Evolutionary conservation across 2,888 invertebrate species (phyloP), one percentile per base, ranked within the genome.

Genomic region (Oscheius sp.): DNA sequence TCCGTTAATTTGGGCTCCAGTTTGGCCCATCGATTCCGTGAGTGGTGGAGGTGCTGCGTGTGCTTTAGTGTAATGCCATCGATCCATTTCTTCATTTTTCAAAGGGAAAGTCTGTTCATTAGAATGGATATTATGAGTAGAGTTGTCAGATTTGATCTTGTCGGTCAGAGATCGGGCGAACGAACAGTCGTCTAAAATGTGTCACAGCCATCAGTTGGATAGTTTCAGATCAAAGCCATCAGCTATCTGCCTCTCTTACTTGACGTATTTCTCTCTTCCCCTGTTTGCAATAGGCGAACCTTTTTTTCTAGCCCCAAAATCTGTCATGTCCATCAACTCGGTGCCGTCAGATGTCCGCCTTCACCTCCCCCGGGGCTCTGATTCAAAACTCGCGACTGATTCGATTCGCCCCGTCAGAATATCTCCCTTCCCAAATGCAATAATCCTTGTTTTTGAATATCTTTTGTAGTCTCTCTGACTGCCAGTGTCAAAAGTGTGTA

Each of bases 51-150:
- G 52, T 49, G 25, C 66, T 52, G 52, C 66, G 52, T 66, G 66
- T 66, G 49, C 52, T 66, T 35, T 16, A 66, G 66, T 66, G 66
- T 66, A 66, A 66, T 66, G 66, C 49, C 66, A 66, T 66, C 49
- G 66, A 66, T 66, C 66, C 66, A 66, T 66, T 49, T 27, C 49
- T 52, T 49, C 49, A 52, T 66, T 66, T 66, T 66, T 66, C 61
- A 61, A 59, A 55, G 25, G 35, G 35, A 35, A 35, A 21, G 9
- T 21, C 23, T 53, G 25, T 25, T 7, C 21, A 18, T 53, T 21
- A 12, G 18, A 25, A 7, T 18, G 53, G 53, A 53, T 53, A 25
- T 53, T 18, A 25, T 35, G 35, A 35, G 35, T 35, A 35, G 35
- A 9, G 35, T 9, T 6, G 35, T 35, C 35, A 9, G 35, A 35